Conservation (phyloP, 2,888 invertebrate genomes). For the Ditula angustiorana region DNA sequence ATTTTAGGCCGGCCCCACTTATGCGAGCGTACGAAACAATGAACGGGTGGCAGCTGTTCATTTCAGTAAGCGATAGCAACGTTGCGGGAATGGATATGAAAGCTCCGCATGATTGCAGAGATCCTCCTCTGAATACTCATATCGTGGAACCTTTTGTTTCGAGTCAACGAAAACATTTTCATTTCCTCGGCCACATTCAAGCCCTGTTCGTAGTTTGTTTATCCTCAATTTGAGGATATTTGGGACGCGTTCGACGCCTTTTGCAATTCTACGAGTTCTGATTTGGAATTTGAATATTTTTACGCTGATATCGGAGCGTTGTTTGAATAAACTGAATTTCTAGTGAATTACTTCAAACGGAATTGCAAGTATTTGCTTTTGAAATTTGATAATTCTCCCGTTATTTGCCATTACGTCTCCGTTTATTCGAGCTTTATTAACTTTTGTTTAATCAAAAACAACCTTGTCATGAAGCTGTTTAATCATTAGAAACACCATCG, state of each 20-base stretch:
- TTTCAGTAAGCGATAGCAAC: slow-evolving; percentile 67
- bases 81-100: slow-evolving; percentile 59
- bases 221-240: slow-evolving; percentile 63
- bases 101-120: slow-evolving; percentile 64
- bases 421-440: background rate
- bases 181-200: slow-evolving; percentile 60
- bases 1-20: slow-evolving; percentile 56
- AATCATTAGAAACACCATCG: background rate
- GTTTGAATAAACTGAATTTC: slow-evolving; percentile 28
- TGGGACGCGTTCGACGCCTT: slow-evolving; percentile 53
- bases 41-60: slow-evolving; percentile 66
- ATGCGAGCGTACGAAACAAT: slow-evolving; percentile 63
- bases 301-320: slow-evolving; percentile 45
- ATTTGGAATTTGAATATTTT: slow-evolving; percentile 65
- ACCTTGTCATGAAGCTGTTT: background rate
- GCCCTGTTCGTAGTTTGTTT: slow-evolving; percentile 60
- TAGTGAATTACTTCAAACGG: slow-evolving; percentile 3
- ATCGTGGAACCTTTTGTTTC: slow-evolving; percentile 64
- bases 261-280: slow-evolving; percentile 56
- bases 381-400: slow-evolving; percentile 1
- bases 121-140: slow-evolving; percentile 57
- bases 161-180: slow-evolving; percentile 64
- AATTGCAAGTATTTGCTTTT: slow-evolving; percentile 4
- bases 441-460: background rate
- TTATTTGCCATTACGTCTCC: background rate